A percentile compares a stretch with the other conserved stretches of the same genome.
phyloP scores from a whole-genome alignment of 2,888 invertebrate species.

The Ormyrus pomaceus region DNA sequence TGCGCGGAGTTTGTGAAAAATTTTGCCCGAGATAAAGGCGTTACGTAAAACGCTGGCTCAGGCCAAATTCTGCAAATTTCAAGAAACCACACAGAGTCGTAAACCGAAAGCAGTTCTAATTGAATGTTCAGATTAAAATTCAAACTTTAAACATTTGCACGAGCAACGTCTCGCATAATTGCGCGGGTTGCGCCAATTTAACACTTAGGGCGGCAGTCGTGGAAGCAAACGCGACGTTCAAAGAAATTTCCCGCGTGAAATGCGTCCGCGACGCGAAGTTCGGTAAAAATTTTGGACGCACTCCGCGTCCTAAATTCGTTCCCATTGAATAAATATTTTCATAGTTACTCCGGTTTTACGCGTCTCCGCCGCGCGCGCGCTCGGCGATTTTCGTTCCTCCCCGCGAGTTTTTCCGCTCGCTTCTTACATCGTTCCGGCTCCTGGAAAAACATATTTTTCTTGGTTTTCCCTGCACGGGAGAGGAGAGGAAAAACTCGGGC shows the following conservation, averaged over 20 bases:
- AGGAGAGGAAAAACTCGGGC: too few species aligned
- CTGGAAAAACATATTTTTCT: too few species aligned
- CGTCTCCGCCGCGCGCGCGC: neutral
- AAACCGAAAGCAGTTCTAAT: too few species aligned
- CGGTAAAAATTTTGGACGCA: slow-evolving; percentile 39
- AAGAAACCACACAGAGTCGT: too few species aligned
- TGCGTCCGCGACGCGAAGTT: slow-evolving; percentile 1
- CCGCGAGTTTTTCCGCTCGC: neutral
- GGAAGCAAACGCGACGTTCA: neutral
- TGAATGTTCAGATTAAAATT: neutral
- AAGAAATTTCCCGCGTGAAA: slow-evolving; percentile 39
- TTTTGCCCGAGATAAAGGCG: too few species aligned
- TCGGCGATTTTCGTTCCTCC: neutral
- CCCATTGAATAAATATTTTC: slow-evolving; percentile 42
- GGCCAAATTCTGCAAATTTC: too few species aligned
- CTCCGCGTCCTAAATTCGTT: slow-evolving; percentile 29
- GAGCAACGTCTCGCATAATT: slow-evolving; percentile 27
- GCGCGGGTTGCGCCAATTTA: slow-evolving; percentile 33
- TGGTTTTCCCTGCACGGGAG: too few species aligned
- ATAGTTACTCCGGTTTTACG: neutral
- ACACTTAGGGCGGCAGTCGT: neutral
- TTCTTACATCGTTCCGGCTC: neutral
- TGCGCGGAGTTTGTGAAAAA: too few species aligned
- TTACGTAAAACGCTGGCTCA: too few species aligned
- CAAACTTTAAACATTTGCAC: slow-evolving; percentile 8